These are phyloP conservation scores for Galago senegalensis DNA, from an alignment of 2,797 vertebrate genomes.

Conservation along the genomic window DNA sequence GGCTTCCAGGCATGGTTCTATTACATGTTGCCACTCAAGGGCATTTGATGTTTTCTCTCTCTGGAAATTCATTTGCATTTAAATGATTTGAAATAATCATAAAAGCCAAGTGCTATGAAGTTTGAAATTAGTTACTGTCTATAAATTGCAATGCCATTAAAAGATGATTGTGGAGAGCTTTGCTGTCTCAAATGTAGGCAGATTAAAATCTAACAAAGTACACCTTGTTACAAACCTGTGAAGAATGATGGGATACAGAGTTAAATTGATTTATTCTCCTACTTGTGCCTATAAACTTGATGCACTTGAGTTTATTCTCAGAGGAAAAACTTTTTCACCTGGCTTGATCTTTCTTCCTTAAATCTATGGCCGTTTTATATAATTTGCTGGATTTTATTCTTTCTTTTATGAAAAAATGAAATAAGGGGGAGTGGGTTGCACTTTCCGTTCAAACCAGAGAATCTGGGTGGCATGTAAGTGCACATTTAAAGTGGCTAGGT, in stretches of 20 bases:
- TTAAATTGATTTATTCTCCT: slow-evolving; percentile 91
- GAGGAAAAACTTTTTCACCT: slow-evolving; percentile 84
- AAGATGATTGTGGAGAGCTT: slow-evolving; percentile 93
- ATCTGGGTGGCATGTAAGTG: neutral
- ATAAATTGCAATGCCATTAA: slow-evolving; percentile 93
- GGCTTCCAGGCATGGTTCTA: slow-evolving; percentile 88
- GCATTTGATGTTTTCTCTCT: slow-evolving; percentile 93
- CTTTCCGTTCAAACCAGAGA: neutral
- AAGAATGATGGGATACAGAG: slow-evolving; percentile 89
- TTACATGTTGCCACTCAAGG: slow-evolving; percentile 93
- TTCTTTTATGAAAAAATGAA: slow-evolving; percentile 79
- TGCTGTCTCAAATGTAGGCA: slow-evolving; percentile 92
- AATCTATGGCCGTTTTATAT: slow-evolving; percentile 80
- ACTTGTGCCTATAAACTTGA: slow-evolving; percentile 87
- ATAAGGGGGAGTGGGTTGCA: neutral
- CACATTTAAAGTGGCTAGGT: neutral
- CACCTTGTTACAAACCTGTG: slow-evolving; percentile 92
- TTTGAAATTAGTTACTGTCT: slow-evolving; percentile 95
- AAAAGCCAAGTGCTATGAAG: slow-evolving; percentile 95
- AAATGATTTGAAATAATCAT: slow-evolving; percentile 95
- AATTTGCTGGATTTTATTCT: slow-evolving; percentile 82
- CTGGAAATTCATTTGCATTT: slow-evolving; percentile 95
- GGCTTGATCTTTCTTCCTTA: slow-evolving; percentile 76
- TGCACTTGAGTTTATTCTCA: slow-evolving; percentile 86
- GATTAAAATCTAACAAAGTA: slow-evolving; percentile 93